phyloP scores from a whole-genome alignment of 2,888 invertebrate genomes.

The Xanthia togata region DNA sequence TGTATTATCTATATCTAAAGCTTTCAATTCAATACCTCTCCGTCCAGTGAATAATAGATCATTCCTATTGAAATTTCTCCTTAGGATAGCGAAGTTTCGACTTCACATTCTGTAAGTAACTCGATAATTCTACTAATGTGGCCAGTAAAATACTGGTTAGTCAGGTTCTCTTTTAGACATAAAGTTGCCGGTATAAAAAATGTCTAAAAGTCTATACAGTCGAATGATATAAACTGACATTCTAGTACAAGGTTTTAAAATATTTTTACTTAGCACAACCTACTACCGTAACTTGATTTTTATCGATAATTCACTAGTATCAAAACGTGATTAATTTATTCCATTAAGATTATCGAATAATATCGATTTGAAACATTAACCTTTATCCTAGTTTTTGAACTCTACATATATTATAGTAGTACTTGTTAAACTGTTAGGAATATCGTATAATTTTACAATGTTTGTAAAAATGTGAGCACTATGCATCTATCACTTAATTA shows the following conservation, averaged over 20 bases:
- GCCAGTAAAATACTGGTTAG: not conserved
- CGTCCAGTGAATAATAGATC: not conserved
- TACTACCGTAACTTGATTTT: slow-evolving; percentile 34
- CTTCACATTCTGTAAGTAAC: not conserved
- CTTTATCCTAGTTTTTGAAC: slow-evolving; percentile 12
- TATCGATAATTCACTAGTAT: slow-evolving; percentile 38
- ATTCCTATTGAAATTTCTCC: not conserved
- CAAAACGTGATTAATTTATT: slow-evolving; percentile 36
- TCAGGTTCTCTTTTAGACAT: slow-evolving; percentile 6
- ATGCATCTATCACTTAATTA: too few relatives aligned
- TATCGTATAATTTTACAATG: too few relatives aligned
- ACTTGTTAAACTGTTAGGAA: too few relatives aligned
- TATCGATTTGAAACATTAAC: slow-evolving; percentile 22
- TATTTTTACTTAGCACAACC: not conserved
- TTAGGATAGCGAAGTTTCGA: not conserved
- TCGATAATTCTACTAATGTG: not conserved
- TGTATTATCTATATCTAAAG: too few relatives aligned
- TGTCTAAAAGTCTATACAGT: not conserved
- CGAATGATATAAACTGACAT: not conserved
- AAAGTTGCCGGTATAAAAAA: not conserved
- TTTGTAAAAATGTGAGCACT: too few relatives aligned
- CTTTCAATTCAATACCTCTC: not conserved
- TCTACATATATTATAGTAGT: too few relatives aligned
- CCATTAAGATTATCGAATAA: slow-evolving; percentile 28
- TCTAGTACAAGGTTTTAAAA: not conserved